These are phyloP conservation scores for Eupithecia centaureata DNA, from an alignment of 2,888 invertebrate genomes.

Conservation along the genomic window DNA sequence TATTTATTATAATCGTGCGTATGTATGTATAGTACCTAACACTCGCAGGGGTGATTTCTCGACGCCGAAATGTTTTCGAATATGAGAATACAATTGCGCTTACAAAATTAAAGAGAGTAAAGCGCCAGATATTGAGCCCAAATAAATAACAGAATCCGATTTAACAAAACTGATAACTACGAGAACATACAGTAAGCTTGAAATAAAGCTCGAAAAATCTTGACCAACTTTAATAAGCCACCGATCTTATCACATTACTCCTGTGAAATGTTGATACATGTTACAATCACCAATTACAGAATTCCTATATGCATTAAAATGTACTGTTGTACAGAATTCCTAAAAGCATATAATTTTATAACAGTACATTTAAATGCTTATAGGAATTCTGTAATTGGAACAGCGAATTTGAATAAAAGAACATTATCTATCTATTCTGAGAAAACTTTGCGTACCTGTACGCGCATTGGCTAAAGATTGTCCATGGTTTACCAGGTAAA, in stretches of 20 bases:
- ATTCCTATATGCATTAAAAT: conserved; percentile 2
- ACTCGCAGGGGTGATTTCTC: too few relatives aligned
- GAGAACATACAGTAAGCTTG: not conserved
- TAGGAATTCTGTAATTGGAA: conserved; percentile 12
- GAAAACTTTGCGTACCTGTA: not conserved
- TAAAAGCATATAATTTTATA: too few relatives aligned
- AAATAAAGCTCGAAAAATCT: not conserved
- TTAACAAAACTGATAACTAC: not conserved
- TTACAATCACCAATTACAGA: too few relatives aligned
- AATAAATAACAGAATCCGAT: not conserved
- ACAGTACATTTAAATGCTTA: conserved; percentile 6
- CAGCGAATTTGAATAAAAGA: conserved; percentile 12
- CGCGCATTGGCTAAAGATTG: not conserved
- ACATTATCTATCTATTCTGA: conserved; percentile 1
- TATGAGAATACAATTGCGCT: not conserved
- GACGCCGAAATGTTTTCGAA: too few relatives aligned
- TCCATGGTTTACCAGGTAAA: not conserved
- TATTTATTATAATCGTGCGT: too few relatives aligned
- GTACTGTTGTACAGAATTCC: too few relatives aligned
- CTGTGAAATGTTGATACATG: conserved; percentile 29
- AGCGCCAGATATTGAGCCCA: not conserved
- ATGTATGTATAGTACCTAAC: too few relatives aligned
- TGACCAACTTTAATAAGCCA: not conserved
- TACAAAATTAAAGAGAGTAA: not conserved
- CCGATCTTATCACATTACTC: not conserved